Evolutionary conservation across 2,888 invertebrate genomes (phyloP).

Genomic region (Brachypalpus laphriformis): DNA sequence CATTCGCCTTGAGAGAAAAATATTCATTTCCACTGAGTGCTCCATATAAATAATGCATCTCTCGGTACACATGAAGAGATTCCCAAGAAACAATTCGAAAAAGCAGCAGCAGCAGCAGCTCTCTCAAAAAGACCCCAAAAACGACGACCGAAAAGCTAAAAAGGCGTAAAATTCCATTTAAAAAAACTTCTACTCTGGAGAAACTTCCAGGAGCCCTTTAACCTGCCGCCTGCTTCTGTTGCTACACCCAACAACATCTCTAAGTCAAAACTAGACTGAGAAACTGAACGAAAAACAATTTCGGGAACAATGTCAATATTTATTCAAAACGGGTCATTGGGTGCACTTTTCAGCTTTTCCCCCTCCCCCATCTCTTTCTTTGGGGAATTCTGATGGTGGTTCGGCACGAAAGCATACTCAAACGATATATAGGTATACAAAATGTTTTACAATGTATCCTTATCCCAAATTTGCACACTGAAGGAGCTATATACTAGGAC

Average conservation of each 20-base stretch:
- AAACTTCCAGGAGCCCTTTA: slow-evolving; percentile 34
- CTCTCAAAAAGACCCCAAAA: slow-evolving; percentile 27
- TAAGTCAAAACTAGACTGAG: slow-evolving; percentile 53
- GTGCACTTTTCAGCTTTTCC: slow-evolving; percentile 67
- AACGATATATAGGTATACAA: slow-evolving; percentile 13
- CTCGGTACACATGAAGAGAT: slow-evolving; percentile 60
- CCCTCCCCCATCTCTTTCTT: slow-evolving; percentile 7
- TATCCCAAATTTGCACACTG: slow-evolving; percentile 62
- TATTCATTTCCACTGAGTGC: slow-evolving; percentile 64
- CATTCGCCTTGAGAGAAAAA: slow-evolving; percentile 39
- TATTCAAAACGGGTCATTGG: slow-evolving; percentile 74
- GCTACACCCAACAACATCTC: slow-evolving; percentile 10
- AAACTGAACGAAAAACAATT: slow-evolving; percentile 72
- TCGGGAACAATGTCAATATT: slow-evolving; percentile 73
- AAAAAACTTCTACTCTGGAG: slow-evolving; percentile 42
- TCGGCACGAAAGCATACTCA: neutral
- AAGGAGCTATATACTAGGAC: slow-evolving; percentile 29
- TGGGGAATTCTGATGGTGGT: neutral
- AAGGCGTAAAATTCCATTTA: slow-evolving; percentile 71
- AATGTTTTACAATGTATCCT: slow-evolving; percentile 63
- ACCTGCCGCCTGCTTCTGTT: neutral
- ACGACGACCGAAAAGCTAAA: neutral
- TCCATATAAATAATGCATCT: slow-evolving; percentile 71
- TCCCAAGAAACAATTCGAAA: slow-evolving; percentile 45
- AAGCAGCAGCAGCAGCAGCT: neutral